Evolutionary conservation across 2,113 vertebrate genomes (phyloP), one percentile per base, ranked within the genome.

Genomic region (Hoplias malabaricus): DNA sequence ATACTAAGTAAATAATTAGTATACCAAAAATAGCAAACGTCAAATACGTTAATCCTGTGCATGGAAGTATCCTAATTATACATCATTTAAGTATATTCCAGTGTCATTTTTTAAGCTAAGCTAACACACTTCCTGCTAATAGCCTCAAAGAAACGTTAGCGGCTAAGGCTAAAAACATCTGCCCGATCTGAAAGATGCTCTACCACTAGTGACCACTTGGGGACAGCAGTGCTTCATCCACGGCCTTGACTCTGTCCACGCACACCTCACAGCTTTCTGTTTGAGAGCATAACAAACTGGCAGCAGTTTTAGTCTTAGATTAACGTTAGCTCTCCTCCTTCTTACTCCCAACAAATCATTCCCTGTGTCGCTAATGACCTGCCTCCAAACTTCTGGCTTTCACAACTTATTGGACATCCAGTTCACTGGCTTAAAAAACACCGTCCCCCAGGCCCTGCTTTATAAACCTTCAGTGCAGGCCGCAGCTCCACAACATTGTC

Each of bases 131-230:
- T n/a, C n/a, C n/a, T n/a, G n/a, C n/a, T n/a, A n/a, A n/a, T n/a
- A n/a, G n/a, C n/a, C n/a, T n/a, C n/a, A n/a, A n/a, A n/a, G n/a
- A n/a, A n/a, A n/a, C n/a, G n/a, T n/a, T n/a, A n/a, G n/a, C n/a
- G n/a, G n/a, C n/a, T n/a, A n/a, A n/a, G n/a, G n/a, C n/a, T n/a
- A n/a, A n/a, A n/a, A n/a, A n/a, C n/a, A n/a, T n/a, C n/a, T n/a
- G n/a, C n/a, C n/a, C 29, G 6, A n/a, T 19, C 0, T 19, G 25
- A 65, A 23, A 36, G 12, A 7, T 71, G 77, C 81, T 69, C 31
- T 69, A 6, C 68, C 61, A 2, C 19, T 7, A 62, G 36, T 19
- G 36, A 46, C 31, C 81, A 83, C 81, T 77, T 80, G 81, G 81
- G 59, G 81, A 73, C 81, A 83, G 77, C 53, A 80, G 53, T 59